Evolutionary conservation across 2,113 vertebrate species (phyloP).

Genomic region (Rynchops niger): DNA sequence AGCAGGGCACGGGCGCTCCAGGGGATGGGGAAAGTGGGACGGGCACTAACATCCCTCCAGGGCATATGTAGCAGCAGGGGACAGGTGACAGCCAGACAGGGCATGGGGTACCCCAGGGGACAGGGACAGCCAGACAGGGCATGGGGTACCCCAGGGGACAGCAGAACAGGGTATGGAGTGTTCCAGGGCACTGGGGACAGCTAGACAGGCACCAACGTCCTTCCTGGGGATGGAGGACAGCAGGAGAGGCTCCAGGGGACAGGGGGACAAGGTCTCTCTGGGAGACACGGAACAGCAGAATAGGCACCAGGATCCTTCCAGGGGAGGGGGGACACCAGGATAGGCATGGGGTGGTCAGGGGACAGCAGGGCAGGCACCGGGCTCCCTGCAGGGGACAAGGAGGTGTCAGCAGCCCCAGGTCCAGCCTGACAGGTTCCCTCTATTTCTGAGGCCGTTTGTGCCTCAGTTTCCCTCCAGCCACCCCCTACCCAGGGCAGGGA

Average conservation of each 20-base stretch:
- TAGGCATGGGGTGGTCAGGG: rapidly evolving
- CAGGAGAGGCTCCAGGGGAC: neutral
- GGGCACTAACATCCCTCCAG: neutral
- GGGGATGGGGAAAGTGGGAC: neutral
- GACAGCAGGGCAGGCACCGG: neutral
- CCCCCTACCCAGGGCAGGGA: neutral
- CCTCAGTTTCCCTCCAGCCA: neutral
- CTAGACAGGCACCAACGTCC: neutral
- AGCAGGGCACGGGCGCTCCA: neutral
- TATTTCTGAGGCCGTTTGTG: neutral
- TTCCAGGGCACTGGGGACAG: neutral
- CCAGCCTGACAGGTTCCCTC: neutral
- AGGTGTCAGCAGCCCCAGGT: neutral
- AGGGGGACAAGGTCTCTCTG: neutral
- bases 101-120: neutral
- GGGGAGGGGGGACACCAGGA: neutral
- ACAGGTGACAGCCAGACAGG: neutral
- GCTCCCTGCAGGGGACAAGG: neutral
- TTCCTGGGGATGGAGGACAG: neutral
- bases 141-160: neutral
- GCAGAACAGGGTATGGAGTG: too few species aligned
- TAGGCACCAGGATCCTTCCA: neutral
- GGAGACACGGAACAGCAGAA: neutral
- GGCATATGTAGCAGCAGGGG: neutral
- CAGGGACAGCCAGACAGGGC: neutral